Percentiles rank a stretch among this genome's conserved stretches.
These are phyloP conservation scores for Tetropium fuscum DNA, from an alignment of 2,888 invertebrate species.

Conservation along the genomic window DNA sequence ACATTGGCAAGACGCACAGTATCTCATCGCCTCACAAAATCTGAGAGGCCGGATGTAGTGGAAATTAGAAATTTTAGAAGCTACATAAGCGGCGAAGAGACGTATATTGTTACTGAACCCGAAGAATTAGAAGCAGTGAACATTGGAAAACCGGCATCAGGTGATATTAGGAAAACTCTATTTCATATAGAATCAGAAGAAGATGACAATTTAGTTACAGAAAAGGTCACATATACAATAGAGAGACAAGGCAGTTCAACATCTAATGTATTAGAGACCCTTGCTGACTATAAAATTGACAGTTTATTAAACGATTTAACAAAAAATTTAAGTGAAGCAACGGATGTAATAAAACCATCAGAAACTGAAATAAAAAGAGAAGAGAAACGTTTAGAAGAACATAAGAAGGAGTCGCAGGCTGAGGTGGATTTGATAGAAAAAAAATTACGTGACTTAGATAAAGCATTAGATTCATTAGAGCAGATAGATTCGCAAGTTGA, in stretches of 20 bases:
- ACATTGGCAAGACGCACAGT: conserved; percentile 58
- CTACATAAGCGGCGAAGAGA: conserved; percentile 54
- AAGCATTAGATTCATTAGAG: conserved; percentile 63
- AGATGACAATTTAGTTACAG: conserved; percentile 51
- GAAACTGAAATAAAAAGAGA: conserved; percentile 38
- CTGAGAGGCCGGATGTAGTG: conserved; percentile 59
- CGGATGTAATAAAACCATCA: conserved; percentile 21
- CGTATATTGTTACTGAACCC: conserved; percentile 52
- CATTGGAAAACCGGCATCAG: not conserved
- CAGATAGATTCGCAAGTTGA: conserved; percentile 50
- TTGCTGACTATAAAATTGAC: conserved; percentile 56
- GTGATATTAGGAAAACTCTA: conserved; percentile 58
- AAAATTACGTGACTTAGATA: conserved; percentile 63
- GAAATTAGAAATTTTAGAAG: conserved; percentile 59
- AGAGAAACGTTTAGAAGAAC: conserved; percentile 40
- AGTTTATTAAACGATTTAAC: conserved; percentile 48
- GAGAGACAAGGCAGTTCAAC: conserved; percentile 53
- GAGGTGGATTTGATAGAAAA: conserved; percentile 61
- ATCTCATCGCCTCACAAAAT: conserved; percentile 59
- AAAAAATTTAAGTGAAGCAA: conserved; percentile 46
- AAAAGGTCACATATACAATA: conserved; percentile 21
- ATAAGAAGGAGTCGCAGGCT: conserved; percentile 50
- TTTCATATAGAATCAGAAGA: conserved; percentile 67
- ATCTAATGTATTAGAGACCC: conserved; percentile 58
- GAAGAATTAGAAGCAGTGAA: conserved; percentile 33